Conservation (phyloP, 2,888 invertebrate species). For the Subacronicta megacephala region DNA sequence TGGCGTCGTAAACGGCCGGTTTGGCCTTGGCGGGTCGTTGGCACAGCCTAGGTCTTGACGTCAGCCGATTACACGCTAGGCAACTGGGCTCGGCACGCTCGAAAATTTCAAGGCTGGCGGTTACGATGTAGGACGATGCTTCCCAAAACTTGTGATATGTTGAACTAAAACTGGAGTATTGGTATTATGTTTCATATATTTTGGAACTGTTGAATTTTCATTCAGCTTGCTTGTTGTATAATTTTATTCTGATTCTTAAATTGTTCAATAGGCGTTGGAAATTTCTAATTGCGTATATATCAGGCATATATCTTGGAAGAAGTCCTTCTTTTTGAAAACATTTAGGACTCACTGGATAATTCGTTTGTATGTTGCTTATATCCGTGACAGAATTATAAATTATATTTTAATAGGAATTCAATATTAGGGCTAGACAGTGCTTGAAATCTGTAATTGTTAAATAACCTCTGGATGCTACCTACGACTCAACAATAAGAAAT, state of each 20-base stretch:
- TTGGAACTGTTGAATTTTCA: constrained; percentile 1
- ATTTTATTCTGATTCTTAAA: not conserved
- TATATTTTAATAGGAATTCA: not conserved
- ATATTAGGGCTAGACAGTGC: not conserved
- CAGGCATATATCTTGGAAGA: too few species aligned
- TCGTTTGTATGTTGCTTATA: not conserved
- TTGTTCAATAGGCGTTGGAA: not conserved
- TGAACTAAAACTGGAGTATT: constrained; percentile 18
- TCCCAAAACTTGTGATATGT: constrained; percentile 32
- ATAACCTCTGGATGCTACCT: too few species aligned
- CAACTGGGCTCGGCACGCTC: constrained; percentile 50
- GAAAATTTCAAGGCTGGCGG: constrained; percentile 51
- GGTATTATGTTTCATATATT: constrained; percentile 4
- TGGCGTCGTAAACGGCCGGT: constrained; percentile 66
- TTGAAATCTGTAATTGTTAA: too few species aligned
- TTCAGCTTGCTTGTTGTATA: not conserved
- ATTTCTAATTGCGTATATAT: not conserved
- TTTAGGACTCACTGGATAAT: not conserved
- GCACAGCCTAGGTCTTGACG: constrained; percentile 71
- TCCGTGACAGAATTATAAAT: not conserved
- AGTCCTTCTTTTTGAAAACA: not conserved
- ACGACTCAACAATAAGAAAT: too few species aligned
- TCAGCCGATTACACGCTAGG: constrained; percentile 63
- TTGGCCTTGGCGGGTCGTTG: constrained; percentile 77
- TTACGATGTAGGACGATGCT: constrained; percentile 43